phyloP scores from a whole-genome alignment of 2,888 invertebrate genomes.

The Caenorhabditis wallacei region DNA sequence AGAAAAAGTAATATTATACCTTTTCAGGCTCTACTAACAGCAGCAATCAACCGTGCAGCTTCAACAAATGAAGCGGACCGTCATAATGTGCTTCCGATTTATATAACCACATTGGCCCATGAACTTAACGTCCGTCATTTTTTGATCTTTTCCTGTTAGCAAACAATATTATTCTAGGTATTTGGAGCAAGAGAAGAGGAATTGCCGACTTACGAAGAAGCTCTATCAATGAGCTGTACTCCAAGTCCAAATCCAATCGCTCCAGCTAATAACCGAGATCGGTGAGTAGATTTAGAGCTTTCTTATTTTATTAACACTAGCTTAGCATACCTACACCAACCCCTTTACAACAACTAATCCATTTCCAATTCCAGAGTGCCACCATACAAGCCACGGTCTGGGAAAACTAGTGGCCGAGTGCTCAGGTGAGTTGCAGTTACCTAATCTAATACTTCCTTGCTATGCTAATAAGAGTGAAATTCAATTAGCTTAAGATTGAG shows the following conservation, averaged over 20 bases:
- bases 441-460: conserved; percentile 40
- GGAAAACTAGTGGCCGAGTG: conserved; percentile 67
- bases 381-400: conserved; percentile 68
- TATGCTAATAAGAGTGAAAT: conserved; percentile 37
- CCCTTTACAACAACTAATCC: conserved; percentile 40
- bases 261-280: conserved; percentile 39
- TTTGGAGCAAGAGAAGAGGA: conserved; percentile 64
- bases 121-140: conserved; percentile 62
- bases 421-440: conserved; percentile 64
- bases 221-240: conserved; percentile 70
- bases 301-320: conserved; percentile 15
- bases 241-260: conserved; percentile 62
- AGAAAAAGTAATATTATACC: neutral
- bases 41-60: conserved; percentile 72
- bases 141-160: neutral
- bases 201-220: conserved; percentile 74
- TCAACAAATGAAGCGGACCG: conserved; percentile 69
- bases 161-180: conserved; percentile 41
- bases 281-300: conserved; percentile 14
- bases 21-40: conserved; percentile 69
- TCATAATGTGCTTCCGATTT: conserved; percentile 70
- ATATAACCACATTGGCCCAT: conserved; percentile 69
- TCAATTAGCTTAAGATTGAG: conserved; percentile 1
- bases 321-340: conserved; percentile 43
- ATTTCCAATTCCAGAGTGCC: conserved; percentile 64